phyloP scores from a whole-genome alignment of 2,113 vertebrate genomes.

The Rana temporaria region DNA sequence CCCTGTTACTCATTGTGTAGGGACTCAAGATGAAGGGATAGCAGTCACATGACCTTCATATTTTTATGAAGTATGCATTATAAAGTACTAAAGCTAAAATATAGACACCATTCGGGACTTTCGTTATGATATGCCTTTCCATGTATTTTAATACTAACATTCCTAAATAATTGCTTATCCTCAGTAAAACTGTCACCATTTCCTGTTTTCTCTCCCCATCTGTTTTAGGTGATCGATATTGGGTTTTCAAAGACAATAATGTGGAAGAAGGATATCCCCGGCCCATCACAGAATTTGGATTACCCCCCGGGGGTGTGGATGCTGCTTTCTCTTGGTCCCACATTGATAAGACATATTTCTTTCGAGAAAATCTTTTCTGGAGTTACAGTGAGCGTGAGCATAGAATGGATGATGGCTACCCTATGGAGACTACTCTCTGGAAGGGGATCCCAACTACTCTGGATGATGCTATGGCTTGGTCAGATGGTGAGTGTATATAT shows the following conservation, averaged over 20 bases:
- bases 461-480: constrained; percentile 95
- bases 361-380: constrained; percentile 92
- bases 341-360: constrained; percentile 97
- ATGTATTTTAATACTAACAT: too few relatives aligned
- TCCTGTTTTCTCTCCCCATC: background rate
- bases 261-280: constrained; percentile 94
- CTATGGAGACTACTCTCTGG: constrained; percentile 85
- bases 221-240: constrained; percentile 89
- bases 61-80: too few relatives aligned
- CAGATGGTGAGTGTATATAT: constrained; percentile 82
- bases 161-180: background rate
- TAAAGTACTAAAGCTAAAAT: too few relatives aligned
- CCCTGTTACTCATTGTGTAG: too few relatives aligned
- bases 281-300: constrained; percentile 88
- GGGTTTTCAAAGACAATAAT: constrained; percentile 95
- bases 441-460: constrained; percentile 85
- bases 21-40: too few relatives aligned
- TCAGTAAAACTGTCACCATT: background rate
- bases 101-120: too few relatives aligned
- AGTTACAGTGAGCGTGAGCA: constrained; percentile 85
- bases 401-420: constrained; percentile 90
- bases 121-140: too few relatives aligned
- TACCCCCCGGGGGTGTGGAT: constrained; percentile 85
- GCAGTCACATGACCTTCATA: too few relatives aligned
- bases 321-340: constrained; percentile 91